Evolutionary conservation across 1,140 invertebrate species (phyloP), one percentile per base, ranked within the genome.

Genomic region (Campoletis sonorensis): DNA sequence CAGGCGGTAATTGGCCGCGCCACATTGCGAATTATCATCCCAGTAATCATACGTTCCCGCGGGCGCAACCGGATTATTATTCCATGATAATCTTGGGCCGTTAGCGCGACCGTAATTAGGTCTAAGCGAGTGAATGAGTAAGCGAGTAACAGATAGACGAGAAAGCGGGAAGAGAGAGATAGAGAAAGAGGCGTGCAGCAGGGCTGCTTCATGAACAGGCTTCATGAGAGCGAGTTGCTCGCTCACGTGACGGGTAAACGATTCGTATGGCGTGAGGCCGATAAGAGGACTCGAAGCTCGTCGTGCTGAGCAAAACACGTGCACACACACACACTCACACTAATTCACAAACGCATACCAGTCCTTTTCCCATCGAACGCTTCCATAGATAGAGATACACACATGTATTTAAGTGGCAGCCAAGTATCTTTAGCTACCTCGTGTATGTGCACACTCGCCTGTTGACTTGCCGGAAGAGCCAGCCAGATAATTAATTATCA

Each of bases 41-140:
- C 37, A 78, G 81, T 84, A 84, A 84, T 83, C 81, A 83, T 81
- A 71, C 76, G 79, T 81, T 80, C 26, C 58, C 76, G 49, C 79
- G 79, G 26, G 23, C 72, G 23, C 72, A 54, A 79, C 68, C 76
- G 71, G 61, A 80, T 73, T 37, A 78, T 64, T 75, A 80, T 78
- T 67, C 58, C 73, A 76, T 80, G 64, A 78, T 80, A 84, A 82
- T 73, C 81, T 84, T 80, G 58, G 58, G 58, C 83, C 81, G 82
- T 84, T 85, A 85, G 81, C 77, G 80, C 80, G 72, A 81, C 72
- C 84, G 84, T 82, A 84, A 84, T 85, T 85, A 85, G 80, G 76
- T 85, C 83, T 82, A 85, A 68, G 58, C 76, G 81, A 81, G 51
- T 33, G 30, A 30, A 23, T 27, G 61, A 23, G 61, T 11, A 3